These are phyloP conservation scores for Xenops minutus DNA, from an alignment of 2,797 vertebrate genomes.

Conservation along the genomic window DNA sequence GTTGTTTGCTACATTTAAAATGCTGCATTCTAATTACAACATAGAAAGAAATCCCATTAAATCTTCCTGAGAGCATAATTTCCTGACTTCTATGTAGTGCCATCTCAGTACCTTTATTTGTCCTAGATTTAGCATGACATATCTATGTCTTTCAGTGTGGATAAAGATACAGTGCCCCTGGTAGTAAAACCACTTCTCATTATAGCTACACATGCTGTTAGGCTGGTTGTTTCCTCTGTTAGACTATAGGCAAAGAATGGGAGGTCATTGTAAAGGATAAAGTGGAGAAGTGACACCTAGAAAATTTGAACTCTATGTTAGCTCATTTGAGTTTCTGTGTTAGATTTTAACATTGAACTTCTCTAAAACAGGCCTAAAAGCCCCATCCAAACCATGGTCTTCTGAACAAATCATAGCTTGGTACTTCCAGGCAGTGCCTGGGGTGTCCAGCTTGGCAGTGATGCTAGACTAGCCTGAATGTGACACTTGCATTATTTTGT, in stretches of 20 bases:
- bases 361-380: background rate
- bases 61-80: background rate
- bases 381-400: background rate
- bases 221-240: background rate
- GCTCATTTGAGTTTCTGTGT: background rate
- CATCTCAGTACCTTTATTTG: background rate
- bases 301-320: background rate
- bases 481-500: background rate
- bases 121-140: background rate
- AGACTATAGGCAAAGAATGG: background rate
- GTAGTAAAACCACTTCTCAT: background rate
- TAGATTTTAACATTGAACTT: background rate
- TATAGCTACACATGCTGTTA: background rate
- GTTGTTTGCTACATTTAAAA: background rate
- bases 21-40: background rate
- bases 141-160: background rate
- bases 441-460: background rate
- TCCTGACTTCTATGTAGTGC: background rate
- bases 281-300: background rate
- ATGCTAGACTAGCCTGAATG: background rate
- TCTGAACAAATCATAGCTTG: background rate
- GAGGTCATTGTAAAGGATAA: background rate
- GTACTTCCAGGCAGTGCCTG: background rate
- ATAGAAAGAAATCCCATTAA: background rate
- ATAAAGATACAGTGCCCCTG: background rate